Evolutionary conservation across 2,888 invertebrate genomes (phyloP).

Genomic region (Tipula confusa): DNA sequence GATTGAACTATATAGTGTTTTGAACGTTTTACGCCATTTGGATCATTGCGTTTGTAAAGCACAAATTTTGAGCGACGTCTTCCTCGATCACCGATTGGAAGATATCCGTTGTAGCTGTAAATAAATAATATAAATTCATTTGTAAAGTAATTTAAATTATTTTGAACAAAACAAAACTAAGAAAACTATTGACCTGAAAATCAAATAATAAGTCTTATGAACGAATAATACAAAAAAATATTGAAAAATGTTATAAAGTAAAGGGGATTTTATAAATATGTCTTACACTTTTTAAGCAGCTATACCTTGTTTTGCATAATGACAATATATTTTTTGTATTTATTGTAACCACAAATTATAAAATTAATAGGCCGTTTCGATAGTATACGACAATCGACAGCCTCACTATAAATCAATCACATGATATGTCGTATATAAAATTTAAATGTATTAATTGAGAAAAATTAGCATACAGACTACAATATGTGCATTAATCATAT

Average conservation of each 20-base stretch:
- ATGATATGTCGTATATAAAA: background rate
- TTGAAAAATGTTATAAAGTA: constrained; percentile 29
- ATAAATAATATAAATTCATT: constrained; percentile 33
- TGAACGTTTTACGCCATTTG: constrained; percentile 91
- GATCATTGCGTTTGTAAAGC: constrained; percentile 72
- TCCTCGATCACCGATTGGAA: constrained; percentile 90
- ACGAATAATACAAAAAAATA: constrained; percentile 32
- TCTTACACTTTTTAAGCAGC: background rate
- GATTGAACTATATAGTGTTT: constrained; percentile 95
- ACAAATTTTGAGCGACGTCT: constrained; percentile 92
- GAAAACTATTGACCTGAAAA: constrained; percentile 1
- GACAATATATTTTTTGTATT: background rate
- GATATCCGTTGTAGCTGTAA: constrained; percentile 86
- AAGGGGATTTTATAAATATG: background rate
- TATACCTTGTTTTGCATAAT: background rate
- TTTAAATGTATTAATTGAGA: background rate
- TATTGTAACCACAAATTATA: background rate
- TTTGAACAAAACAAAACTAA: background rate
- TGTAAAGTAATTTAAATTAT: constrained; percentile 31
- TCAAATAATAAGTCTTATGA: background rate
- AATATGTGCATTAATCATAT: no score
- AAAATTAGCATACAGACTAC: background rate
- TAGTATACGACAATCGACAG: background rate
- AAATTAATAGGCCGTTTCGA: background rate
- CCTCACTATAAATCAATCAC: background rate